These are phyloP conservation scores for Chaetorhynchus papuensis DNA, from an alignment of 2,113 vertebrate genomes.

Conservation along the genomic window DNA sequence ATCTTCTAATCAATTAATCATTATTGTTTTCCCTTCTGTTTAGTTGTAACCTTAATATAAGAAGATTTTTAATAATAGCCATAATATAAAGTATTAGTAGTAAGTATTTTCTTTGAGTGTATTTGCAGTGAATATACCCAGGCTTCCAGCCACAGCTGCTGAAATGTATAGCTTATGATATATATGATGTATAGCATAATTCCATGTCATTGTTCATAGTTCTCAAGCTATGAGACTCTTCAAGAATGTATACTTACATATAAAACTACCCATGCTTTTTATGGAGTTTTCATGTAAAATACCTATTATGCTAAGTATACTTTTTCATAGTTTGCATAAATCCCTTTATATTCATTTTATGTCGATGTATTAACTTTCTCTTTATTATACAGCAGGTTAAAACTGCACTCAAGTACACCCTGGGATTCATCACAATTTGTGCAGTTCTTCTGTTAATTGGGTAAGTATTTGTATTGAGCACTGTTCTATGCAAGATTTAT, in stretches of 20 bases:
- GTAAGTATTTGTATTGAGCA: slow-evolving; percentile 76
- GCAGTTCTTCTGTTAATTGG: slow-evolving; percentile 90
- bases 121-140: background rate
- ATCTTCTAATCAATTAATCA: background rate
- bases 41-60: background rate
- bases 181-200: background rate
- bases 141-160: background rate
- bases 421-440: slow-evolving; percentile 88
- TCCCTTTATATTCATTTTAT: background rate
- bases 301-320: background rate
- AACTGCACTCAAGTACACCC: slow-evolving; percentile 89
- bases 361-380: slow-evolving; percentile 16
- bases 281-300: background rate
- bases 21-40: background rate
- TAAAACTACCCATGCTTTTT: background rate
- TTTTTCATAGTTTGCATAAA: background rate
- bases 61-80: background rate
- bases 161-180: background rate
- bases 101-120: background rate
- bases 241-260: background rate
- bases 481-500: background rate
- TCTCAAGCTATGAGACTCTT: background rate
- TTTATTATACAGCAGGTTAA: slow-evolving; percentile 86
- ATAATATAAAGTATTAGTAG: background rate
- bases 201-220: background rate